A percentile compares a stretch with the other conserved stretches of the same genome.
These are phyloP conservation scores for Cephus cinctus DNA, from an alignment of 1,140 invertebrate species.

Conservation along the genomic window DNA sequence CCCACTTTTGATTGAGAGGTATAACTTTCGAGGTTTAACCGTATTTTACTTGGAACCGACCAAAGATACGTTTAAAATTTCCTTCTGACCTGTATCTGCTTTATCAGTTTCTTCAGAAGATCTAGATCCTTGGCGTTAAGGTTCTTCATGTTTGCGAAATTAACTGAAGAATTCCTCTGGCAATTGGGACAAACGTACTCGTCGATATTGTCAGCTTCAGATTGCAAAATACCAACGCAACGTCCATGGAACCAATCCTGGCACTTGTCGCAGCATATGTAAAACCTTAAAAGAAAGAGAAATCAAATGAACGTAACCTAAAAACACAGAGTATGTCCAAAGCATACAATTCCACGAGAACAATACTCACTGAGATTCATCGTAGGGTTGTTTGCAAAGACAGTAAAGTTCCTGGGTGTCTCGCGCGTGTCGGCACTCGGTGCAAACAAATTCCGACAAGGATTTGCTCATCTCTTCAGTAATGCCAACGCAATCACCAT, in stretches of 20 bases:
- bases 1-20: too few species aligned
- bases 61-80: background rate
- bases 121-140: conserved; percentile 81
- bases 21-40: too few species aligned
- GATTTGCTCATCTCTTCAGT: conserved; percentile 90
- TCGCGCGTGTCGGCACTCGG: conserved; percentile 79
- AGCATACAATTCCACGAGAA: conserved; percentile 15
- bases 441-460: conserved; percentile 87
- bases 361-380: conserved; percentile 88
- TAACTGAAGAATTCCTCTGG: conserved; percentile 83
- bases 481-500: conserved; percentile 94
- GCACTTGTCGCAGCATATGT: conserved; percentile 97
- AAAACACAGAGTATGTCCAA: background rate
- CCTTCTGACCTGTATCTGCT: conserved; percentile 79
- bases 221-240: conserved; percentile 94
- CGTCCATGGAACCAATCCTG: conserved; percentile 99
- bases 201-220: conserved; percentile 91
- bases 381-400: conserved; percentile 93
- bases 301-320: background rate
- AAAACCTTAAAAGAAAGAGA: conserved; percentile 67
- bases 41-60: too few species aligned
- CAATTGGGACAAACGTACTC: conserved; percentile 97
- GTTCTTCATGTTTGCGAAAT: conserved; percentile 87
- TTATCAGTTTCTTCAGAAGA: conserved; percentile 79
- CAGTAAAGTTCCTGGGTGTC: conserved; percentile 94